Percentiles rank a stretch among this genome's conserved stretches.
These are phyloP conservation scores for Apis florea DNA, from an alignment of 1,140 invertebrate genomes.

Conservation along the genomic window DNA sequence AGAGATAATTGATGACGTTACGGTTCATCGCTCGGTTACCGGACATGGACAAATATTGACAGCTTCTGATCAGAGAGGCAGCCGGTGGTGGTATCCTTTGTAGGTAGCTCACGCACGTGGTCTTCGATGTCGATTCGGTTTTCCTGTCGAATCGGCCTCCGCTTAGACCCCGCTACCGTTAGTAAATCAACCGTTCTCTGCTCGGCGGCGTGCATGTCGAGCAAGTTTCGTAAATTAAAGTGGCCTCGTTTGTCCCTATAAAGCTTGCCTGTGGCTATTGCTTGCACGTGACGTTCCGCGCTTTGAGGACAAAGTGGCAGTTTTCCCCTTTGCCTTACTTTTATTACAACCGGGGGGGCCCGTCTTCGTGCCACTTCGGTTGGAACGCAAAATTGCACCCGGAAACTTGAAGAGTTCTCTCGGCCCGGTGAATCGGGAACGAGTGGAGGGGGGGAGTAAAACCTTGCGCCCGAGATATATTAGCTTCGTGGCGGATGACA, in stretches of 20 bases:
- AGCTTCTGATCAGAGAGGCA: conserved; percentile 67
- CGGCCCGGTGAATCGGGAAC: neutral
- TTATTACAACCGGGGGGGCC: conserved; percentile 12
- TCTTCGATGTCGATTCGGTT: conserved; percentile 53
- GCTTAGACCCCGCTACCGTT: conserved; percentile 27
- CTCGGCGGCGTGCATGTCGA: conserved; percentile 60
- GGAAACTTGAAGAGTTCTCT: neutral
- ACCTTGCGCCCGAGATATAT: conserved; percentile 29
- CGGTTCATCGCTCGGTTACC: conserved; percentile 72
- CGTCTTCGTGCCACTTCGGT: conserved; percentile 19
- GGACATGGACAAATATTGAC: conserved; percentile 73
- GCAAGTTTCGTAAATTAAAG: conserved; percentile 63
- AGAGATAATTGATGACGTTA: conserved; percentile 76
- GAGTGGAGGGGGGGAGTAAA: neutral
- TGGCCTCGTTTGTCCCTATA: conserved; percentile 38
- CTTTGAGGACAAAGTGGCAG: conserved; percentile 45
- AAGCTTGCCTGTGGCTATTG: conserved; percentile 31
- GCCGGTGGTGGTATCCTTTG: conserved; percentile 57
- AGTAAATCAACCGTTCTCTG: conserved; percentile 61
- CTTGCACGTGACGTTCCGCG: conserved; percentile 18
- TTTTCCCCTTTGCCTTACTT: conserved; percentile 32
- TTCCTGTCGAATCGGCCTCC: conserved; percentile 55
- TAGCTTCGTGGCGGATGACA: conserved; percentile 36
- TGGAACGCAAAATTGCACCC: conserved; percentile 19
- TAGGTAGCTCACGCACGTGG: conserved; percentile 50